phyloP scores from a whole-genome alignment of 2,113 vertebrate species.

The Melanotaenia duboulayi region DNA sequence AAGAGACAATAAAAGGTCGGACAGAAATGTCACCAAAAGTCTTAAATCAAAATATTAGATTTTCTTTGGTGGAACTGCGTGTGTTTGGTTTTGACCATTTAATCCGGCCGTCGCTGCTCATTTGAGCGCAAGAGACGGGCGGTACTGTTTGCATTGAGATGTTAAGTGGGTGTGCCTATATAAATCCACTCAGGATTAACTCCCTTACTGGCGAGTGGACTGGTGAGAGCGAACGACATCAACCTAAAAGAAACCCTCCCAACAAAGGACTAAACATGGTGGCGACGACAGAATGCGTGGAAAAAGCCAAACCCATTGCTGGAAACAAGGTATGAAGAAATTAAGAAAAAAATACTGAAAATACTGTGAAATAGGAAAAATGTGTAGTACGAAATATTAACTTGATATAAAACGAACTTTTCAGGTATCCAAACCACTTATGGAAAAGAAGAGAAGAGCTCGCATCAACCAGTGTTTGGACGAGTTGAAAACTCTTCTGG shows the following conservation, averaged over 20 bases:
- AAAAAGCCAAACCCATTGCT: conserved; percentile 60
- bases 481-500: conserved; percentile 86
- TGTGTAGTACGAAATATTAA: background rate
- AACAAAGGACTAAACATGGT: conserved; percentile 72
- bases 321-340: conserved; percentile 74
- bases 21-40: background rate
- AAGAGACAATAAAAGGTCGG: too few relatives aligned
- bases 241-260: conserved; percentile 21
- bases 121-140: conserved; percentile 59
- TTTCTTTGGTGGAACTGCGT: background rate
- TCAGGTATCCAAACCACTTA: conserved; percentile 90
- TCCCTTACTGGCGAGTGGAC: conserved; percentile 49
- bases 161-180: conserved; percentile 82
- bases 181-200: conserved; percentile 68
- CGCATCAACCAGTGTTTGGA: conserved; percentile 91
- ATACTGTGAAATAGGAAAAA: background rate
- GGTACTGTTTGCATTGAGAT: conserved; percentile 81
- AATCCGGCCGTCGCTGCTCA: conserved; percentile 45
- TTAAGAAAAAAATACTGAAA: too few relatives aligned
- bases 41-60: background rate
- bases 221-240: conserved; percentile 24
- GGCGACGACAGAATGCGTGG: conserved; percentile 65
- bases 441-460: conserved; percentile 91
- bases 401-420: background rate
- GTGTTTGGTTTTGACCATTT: conserved; percentile 41